Percentiles rank a stretch among this genome's conserved stretches.
Evolutionary conservation across 2,113 vertebrate species (phyloP).

Genomic region (Aspiorhynchus laticeps): DNA sequence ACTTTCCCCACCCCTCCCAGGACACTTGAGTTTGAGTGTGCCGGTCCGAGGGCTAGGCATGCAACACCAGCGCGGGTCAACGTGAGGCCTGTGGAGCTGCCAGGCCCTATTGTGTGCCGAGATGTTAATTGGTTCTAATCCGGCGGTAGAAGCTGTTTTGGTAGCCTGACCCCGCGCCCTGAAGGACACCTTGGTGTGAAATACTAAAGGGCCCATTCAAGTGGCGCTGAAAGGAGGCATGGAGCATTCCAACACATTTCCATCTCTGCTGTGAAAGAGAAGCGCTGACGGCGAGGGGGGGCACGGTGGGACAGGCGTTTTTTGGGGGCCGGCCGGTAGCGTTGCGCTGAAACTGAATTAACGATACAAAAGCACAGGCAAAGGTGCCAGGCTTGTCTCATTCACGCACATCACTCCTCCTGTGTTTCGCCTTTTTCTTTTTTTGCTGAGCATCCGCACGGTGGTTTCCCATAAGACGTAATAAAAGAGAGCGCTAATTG

Average conservation of each 20-base stretch:
- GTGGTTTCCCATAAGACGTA: conserved; percentile 10
- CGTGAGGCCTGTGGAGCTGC: conserved; percentile 93
- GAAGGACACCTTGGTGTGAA: conserved; percentile 99
- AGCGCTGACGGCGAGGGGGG: conserved; percentile 50
- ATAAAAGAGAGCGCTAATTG: conserved; percentile 50
- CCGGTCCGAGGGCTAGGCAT: conserved; percentile 91
- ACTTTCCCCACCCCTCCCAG: conserved; percentile 95
- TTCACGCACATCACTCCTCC: conserved; percentile 56
- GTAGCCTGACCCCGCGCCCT: conserved; percentile 99
- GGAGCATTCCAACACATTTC: conserved; percentile 99
- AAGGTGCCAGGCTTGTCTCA: conserved; percentile 72
- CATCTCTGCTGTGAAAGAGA: conserved; percentile 88
- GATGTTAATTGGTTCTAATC: conserved; percentile 99
- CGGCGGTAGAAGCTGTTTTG: conserved; percentile 98
- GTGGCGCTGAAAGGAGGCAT: conserved; percentile 91
- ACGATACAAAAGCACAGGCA: conserved; percentile 79
- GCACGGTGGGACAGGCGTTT: not conserved
- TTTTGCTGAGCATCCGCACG: not conserved
- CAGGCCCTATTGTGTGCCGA: conserved; percentile 94
- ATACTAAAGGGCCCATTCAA: conserved; percentile 96
- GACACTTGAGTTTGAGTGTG: conserved; percentile 96
- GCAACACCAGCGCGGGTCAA: conserved; percentile 88
- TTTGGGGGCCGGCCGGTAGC: not conserved
- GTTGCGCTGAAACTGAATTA: conserved; percentile 66
- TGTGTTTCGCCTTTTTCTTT: conserved; percentile 11